Percentiles rank a stretch among this genome's conserved stretches.
Conservation (phyloP, 2,888 invertebrate genomes). For the Melanostoma scalare region DNA sequence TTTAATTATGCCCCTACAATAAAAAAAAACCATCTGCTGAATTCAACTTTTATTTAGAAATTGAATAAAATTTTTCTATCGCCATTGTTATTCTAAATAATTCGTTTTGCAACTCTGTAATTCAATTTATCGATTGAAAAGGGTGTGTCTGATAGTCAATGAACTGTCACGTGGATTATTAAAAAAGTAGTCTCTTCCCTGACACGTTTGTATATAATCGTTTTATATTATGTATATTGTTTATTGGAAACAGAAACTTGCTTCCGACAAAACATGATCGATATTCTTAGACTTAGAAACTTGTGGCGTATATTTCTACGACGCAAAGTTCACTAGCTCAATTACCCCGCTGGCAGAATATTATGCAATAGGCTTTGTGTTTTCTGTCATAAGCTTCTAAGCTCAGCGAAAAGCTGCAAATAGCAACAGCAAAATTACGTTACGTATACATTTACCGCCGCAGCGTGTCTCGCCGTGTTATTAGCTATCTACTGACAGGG, state of each 20-base stretch:
- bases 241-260: constrained; percentile 2
- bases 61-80: not conserved
- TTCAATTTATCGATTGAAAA: constrained; percentile 12
- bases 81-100: not conserved
- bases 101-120: not conserved
- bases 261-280: constrained; percentile 26
- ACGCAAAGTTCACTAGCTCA: constrained; percentile 34
- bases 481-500: not conserved
- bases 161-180: not conserved
- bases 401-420: constrained; percentile 13
- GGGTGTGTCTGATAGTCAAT: constrained; percentile 22
- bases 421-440: constrained; percentile 7
- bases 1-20: not conserved
- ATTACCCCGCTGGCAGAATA: constrained; percentile 31
- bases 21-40: not conserved
- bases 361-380: not conserved
- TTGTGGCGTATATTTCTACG: constrained; percentile 29
- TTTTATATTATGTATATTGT: not conserved
- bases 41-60: constrained; percentile 11
- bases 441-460: not conserved
- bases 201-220: not conserved
- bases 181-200: not conserved
- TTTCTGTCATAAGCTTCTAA: constrained; percentile 14
- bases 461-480: not conserved
- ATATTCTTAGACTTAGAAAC: constrained; percentile 17